A percentile compares a stretch with the other conserved stretches of the same genome.
Evolutionary conservation across 92 coral and sea anemone genomes (phyloP).

Genomic region (Heteractis magnifica): DNA sequence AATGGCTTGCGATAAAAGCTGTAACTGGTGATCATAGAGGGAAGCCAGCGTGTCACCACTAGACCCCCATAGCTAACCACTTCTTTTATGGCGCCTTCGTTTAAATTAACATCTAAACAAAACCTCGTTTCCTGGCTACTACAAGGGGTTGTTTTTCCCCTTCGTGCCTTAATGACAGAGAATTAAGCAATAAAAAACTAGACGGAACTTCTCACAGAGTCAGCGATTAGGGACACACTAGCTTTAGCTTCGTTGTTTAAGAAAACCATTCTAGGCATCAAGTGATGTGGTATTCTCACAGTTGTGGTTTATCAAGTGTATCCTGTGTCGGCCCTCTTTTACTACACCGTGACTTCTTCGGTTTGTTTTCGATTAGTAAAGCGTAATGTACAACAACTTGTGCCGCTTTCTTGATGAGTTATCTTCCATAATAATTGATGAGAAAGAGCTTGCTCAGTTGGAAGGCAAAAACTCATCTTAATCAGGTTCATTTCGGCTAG

Average conservation of each 20-base stretch:
- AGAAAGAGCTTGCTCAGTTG: constrained; percentile 2
- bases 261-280: constrained; percentile 9
- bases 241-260: constrained; percentile 11
- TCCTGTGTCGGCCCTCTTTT: constrained; percentile 33
- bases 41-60: constrained; percentile 37
- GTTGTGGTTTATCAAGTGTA: constrained; percentile 10
- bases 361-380: constrained; percentile 5
- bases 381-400: neutral
- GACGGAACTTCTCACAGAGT: constrained; percentile 32
- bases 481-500: neutral
- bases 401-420: neutral
- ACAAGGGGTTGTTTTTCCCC: constrained; percentile 13
- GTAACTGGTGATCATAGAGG: constrained; percentile 30
- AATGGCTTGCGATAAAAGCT: constrained; percentile 39
- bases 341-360: neutral
- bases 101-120: constrained; percentile 42
- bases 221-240: constrained; percentile 25
- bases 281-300: neutral
- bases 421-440: constrained; percentile 1
- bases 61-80: constrained; percentile 37
- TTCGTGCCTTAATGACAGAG: constrained; percentile 25
- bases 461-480: neutral
- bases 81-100: constrained; percentile 29
- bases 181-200: constrained; percentile 2
- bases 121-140: constrained; percentile 21